phyloP scores from a whole-genome alignment of 2,888 invertebrate genomes.

The Acanthosoma haemorrhoidale region DNA sequence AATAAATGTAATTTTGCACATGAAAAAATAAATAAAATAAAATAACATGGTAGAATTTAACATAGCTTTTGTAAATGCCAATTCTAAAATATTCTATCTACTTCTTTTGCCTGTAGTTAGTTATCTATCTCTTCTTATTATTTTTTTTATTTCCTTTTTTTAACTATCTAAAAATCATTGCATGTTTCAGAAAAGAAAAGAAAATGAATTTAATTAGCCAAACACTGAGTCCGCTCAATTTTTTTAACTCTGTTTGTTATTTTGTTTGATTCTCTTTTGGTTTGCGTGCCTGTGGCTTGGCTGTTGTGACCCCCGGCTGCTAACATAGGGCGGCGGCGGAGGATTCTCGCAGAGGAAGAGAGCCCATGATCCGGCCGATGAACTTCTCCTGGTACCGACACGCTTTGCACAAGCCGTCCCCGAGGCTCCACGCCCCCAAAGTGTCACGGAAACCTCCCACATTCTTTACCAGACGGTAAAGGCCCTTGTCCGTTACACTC shows the following conservation, averaged over 20 bases:
- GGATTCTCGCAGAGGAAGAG: conserved; percentile 66
- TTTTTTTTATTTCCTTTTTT: conserved; percentile 11
- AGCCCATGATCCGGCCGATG: conserved; percentile 78
- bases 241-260: conserved; percentile 39
- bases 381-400: conserved; percentile 90
- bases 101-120: conserved; percentile 19
- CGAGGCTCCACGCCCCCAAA: conserved; percentile 29
- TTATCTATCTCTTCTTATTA: conserved; percentile 12
- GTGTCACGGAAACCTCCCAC: conserved; percentile 28
- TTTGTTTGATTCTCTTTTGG: conserved; percentile 42
- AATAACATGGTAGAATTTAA: conserved; percentile 20
- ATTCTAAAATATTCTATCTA: conserved; percentile 12
- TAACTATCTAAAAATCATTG: neutral
- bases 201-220: conserved; percentile 22
- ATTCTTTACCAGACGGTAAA: conserved; percentile 26
- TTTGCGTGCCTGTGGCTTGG: conserved; percentile 42
- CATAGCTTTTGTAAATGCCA: conserved; percentile 27
- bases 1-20: conserved; percentile 13
- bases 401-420: conserved; percentile 57
- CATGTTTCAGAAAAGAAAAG: conserved; percentile 21
- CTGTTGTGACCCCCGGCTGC: conserved; percentile 39
- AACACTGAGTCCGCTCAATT: conserved; percentile 25
- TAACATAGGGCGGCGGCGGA: conserved; percentile 47
- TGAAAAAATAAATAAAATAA: too few species aligned
- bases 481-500: conserved; percentile 20